Conservation (phyloP, 2,888 invertebrate species). For the Acanthococcus lagerstroemiae region DNA sequence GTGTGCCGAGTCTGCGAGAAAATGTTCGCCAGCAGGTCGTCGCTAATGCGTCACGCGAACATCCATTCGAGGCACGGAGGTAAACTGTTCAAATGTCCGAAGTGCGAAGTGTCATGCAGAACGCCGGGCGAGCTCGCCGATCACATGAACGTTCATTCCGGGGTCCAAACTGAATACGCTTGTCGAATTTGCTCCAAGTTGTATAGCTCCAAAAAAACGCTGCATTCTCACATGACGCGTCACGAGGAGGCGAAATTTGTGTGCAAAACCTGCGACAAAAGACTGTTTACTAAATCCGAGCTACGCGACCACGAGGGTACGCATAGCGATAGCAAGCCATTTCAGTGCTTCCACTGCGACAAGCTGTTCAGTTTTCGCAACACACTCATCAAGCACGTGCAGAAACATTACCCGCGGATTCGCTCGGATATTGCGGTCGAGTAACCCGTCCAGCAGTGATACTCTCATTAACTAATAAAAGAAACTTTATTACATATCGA, state of each 20-base stretch:
- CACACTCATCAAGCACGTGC: slow-evolving; percentile 3
- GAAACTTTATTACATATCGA: no score
- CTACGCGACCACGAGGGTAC: slow-evolving; percentile 9
- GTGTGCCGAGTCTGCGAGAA: background rate
- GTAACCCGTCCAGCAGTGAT: no score
- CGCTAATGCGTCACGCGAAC: slow-evolving; percentile 10
- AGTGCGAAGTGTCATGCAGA: slow-evolving; percentile 1
- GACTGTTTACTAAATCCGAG: slow-evolving; percentile 3
- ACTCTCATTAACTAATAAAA: no score
- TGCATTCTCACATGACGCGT: background rate
- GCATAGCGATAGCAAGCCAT: slow-evolving; percentile 8
- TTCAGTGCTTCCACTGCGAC: slow-evolving; percentile 13
- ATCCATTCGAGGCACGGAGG: slow-evolving; percentile 1
- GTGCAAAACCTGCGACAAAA: slow-evolving; percentile 7
- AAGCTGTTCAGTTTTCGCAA: slow-evolving; percentile 14
- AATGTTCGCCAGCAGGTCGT: slow-evolving; percentile 2
- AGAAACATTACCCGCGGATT: slow-evolving; percentile 3
- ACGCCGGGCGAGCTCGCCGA: background rate
- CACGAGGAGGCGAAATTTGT: background rate
- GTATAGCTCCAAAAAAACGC: slow-evolving; percentile 2
- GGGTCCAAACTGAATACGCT: background rate
- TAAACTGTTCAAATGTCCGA: slow-evolving; percentile 11
- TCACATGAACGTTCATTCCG: slow-evolving; percentile 5
- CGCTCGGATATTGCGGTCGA: slow-evolving; percentile 1
- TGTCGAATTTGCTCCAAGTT: background rate